phyloP scores from a whole-genome alignment of 2,888 invertebrate species.

The Cryptocheilus praepositus region DNA sequence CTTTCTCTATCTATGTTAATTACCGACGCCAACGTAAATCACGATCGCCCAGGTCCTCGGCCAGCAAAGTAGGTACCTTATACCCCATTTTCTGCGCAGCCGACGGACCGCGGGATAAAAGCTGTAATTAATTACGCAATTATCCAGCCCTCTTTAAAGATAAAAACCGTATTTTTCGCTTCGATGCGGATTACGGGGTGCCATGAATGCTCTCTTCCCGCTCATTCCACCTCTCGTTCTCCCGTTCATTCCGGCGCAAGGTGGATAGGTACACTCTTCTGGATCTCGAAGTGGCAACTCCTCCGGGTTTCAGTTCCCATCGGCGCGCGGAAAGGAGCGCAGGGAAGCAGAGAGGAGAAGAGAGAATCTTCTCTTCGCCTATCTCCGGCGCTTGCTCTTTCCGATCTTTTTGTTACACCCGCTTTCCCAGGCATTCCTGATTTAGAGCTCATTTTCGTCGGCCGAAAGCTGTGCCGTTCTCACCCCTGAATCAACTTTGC shows the following conservation, averaged over 20 bases:
- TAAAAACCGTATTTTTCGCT: constrained; percentile 66
- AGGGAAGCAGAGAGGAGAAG: too few relatives aligned
- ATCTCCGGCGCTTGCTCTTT: constrained; percentile 15
- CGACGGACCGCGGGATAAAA: constrained; percentile 58
- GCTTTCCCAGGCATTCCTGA: constrained; percentile 53
- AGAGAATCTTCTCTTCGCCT: constrained; percentile 7
- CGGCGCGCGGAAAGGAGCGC: too few relatives aligned
- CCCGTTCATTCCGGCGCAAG: neutral
- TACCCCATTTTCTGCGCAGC: constrained; percentile 27
- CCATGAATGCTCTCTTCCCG: constrained; percentile 18
- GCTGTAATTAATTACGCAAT: constrained; percentile 70
- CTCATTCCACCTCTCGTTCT: neutral
- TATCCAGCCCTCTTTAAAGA: constrained; percentile 61
- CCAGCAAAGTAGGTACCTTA: constrained; percentile 49
- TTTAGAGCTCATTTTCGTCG: constrained; percentile 65
- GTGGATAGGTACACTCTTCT: constrained; percentile 8
- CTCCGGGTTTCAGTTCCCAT: constrained; percentile 1
- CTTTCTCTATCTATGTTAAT: constrained; percentile 64
- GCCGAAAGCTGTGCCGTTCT: constrained; percentile 59
- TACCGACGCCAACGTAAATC: constrained; percentile 60
- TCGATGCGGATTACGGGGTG: constrained; percentile 58
- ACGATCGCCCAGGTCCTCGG: constrained; percentile 58
- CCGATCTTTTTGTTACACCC: constrained; percentile 53
- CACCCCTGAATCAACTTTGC: constrained; percentile 61
- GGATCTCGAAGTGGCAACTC: constrained; percentile 43